Evolutionary conservation across 2,888 invertebrate genomes (phyloP).

Genomic region (Dromius quadrimaculatus): DNA sequence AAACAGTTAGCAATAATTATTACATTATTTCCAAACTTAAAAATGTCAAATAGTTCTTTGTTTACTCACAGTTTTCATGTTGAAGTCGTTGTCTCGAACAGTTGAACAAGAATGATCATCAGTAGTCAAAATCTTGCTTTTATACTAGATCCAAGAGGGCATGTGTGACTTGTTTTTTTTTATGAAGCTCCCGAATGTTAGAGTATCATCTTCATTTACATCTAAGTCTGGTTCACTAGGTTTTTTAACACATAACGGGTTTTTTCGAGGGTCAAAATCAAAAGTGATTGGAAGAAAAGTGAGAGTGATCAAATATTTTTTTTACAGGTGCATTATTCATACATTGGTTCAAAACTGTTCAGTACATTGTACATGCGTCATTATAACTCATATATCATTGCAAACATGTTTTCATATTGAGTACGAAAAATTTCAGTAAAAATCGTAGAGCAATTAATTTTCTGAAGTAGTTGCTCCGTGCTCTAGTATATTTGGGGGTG

Average conservation of each 20-base stretch:
- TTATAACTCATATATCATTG: too few species aligned
- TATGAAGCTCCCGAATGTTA: constrained; percentile 15
- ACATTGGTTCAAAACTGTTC: too few species aligned
- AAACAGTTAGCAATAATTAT: too few species aligned
- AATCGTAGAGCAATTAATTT: too few species aligned
- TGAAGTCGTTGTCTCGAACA: constrained; percentile 46
- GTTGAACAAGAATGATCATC: constrained; percentile 45
- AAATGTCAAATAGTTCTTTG: not conserved
- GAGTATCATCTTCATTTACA: constrained; percentile 27
- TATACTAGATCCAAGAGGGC: constrained; percentile 39
- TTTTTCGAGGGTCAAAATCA: constrained; percentile 1
- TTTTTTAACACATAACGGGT: constrained; percentile 17
- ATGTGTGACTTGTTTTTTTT: constrained; percentile 48
- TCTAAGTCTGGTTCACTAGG: constrained; percentile 18
- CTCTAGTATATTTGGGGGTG: too few species aligned
- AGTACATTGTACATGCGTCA: too few species aligned
- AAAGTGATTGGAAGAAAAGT: not conserved
- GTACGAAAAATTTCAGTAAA: too few species aligned
- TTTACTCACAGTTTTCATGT: constrained; percentile 47
- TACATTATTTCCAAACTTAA: too few species aligned
- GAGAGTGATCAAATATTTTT: not conserved
- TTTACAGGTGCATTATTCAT: too few species aligned
- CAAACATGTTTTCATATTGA: too few species aligned
- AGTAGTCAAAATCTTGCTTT: constrained; percentile 23
- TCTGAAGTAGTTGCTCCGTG: too few species aligned